Percentiles rank a stretch among this genome's conserved stretches.
Evolutionary conservation across 2,113 vertebrate genomes (phyloP).

Genomic region (Planiliza haematocheilus): DNA sequence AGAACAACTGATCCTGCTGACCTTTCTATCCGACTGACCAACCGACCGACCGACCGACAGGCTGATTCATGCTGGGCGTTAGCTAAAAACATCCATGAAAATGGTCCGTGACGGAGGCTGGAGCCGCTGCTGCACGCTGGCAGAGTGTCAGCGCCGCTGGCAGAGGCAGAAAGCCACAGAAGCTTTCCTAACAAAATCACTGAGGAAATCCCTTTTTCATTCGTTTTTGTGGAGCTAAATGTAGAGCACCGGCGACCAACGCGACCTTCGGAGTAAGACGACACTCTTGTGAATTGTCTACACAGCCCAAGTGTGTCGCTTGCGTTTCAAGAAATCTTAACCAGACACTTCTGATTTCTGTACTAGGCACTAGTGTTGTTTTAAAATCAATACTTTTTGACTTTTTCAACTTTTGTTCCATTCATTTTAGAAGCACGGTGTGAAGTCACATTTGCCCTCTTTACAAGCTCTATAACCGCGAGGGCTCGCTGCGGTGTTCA

Average conservation of each 20-base stretch:
- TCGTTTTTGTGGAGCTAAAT: constrained; percentile 11
- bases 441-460: no score
- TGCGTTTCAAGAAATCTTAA: background rate
- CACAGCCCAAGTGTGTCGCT: background rate
- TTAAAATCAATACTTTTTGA: no score
- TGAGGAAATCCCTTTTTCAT: constrained; percentile 38
- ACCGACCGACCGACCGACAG: no score
- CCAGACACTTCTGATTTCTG: background rate
- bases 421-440: no score
- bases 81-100: constrained; percentile 22
- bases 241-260: background rate
- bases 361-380: no score
- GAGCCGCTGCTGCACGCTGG: constrained; percentile 34
- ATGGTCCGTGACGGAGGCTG: background rate
- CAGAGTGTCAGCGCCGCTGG: constrained; percentile 17
- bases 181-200: constrained; percentile 31
- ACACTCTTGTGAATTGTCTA: background rate
- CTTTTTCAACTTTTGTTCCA: no score
- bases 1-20: constrained; percentile 31
- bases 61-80: constrained; percentile 20
- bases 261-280: background rate
- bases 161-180: constrained; percentile 17
- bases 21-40: constrained; percentile 52
- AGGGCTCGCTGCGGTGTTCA: no score
- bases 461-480: no score